Percentiles rank a stretch among this genome's conserved stretches.
Evolutionary conservation across 2,113 vertebrate genomes (phyloP).

Genomic region (Ophthalmolycus amberensis): DNA sequence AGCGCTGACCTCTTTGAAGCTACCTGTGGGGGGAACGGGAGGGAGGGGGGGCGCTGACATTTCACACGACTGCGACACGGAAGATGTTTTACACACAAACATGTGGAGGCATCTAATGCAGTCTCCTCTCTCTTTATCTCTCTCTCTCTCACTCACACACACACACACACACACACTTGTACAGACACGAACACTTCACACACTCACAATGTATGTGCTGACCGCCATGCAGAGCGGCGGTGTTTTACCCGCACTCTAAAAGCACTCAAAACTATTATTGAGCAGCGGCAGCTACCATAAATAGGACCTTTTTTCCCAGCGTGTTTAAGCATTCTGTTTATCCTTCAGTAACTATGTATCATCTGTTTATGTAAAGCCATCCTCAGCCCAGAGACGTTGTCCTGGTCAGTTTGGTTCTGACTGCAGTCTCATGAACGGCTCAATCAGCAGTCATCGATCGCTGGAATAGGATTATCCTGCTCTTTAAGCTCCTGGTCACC

Average conservation of each 20-base stretch:
- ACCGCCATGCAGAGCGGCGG: not conserved
- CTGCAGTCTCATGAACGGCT: slow-evolving; percentile 40
- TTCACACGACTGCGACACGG: slow-evolving; percentile 55
- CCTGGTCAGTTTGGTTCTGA: not conserved
- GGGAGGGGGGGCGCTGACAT: slow-evolving; percentile 74
- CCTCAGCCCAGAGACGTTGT: not conserved
- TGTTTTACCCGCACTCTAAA: slow-evolving; percentile 22
- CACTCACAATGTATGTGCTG: not conserved
- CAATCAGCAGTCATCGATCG: slow-evolving; percentile 72
- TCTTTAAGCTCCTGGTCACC: slow-evolving; percentile 66
- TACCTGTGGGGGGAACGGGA: slow-evolving; percentile 65
- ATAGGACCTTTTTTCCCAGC: not conserved
- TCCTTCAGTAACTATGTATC: not conserved
- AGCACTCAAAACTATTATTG: slow-evolving; percentile 10
- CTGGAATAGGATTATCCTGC: slow-evolving; percentile 70
- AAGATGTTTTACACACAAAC: slow-evolving; percentile 44
- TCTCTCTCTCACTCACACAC: not conserved
- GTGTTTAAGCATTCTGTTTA: slow-evolving; percentile 17
- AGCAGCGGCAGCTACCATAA: not conserved
- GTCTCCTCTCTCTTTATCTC: slow-evolving; percentile 12
- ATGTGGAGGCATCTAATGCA: slow-evolving; percentile 30
- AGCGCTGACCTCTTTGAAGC: slow-evolving; percentile 72
- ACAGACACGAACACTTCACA: not conserved
- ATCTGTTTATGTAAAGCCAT: slow-evolving; percentile 29
- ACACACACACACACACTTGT: not conserved